Evolutionary conservation across 64 coral and sea anemone genomes (phyloP), one percentile per base, ranked within the genome.

Genomic region (Montipora sp.): DNA sequence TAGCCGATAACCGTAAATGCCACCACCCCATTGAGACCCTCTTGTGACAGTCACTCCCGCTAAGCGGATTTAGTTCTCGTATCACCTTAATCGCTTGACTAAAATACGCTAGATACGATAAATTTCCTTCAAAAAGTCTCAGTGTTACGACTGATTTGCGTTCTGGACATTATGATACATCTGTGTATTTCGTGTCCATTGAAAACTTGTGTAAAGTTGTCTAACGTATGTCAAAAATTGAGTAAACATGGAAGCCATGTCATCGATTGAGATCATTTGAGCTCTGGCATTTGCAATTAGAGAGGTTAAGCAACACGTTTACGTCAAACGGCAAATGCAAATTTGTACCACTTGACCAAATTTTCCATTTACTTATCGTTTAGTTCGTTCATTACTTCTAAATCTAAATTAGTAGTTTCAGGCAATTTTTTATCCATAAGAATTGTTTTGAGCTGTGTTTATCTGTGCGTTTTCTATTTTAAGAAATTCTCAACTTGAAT

Each of bases 191-290:
- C 67, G 5, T 19, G 67, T 71, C 67, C 67, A 71, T 19, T n/a
- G 67, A 71, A 22, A 22, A 71, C 67, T 71, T 71, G 67, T 22
- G 20, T 71, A n/a, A 71, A 71, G 67, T 71, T 71, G 67, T 71
- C 67, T 57, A 57, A 3, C 2, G 53, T 2, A 57, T 57, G 53
- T 57, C 2, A 57, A 0, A 57, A 57, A 57, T 57, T 71, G 68
- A 71, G 68, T 71, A 71, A 71, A 22, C 20, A 57, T 57, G 53
- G 53, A 57, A 57, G 10, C 53, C 53, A 57, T 57, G 53, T 57
- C 2, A 57, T 57, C 53, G 53, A 57, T 57, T 57, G 53, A 2
- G 53, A 57, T 57, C 2, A 57, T 57, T 57, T 57, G 53, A 21
- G 20, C 67, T 71, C 8, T 4, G 68, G 68, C 1, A n/a, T 71